Percentiles rank a stretch among this genome's conserved stretches.
Conservation (phyloP, 2,888 invertebrate species). For the Lycocerus yunnanus region DNA sequence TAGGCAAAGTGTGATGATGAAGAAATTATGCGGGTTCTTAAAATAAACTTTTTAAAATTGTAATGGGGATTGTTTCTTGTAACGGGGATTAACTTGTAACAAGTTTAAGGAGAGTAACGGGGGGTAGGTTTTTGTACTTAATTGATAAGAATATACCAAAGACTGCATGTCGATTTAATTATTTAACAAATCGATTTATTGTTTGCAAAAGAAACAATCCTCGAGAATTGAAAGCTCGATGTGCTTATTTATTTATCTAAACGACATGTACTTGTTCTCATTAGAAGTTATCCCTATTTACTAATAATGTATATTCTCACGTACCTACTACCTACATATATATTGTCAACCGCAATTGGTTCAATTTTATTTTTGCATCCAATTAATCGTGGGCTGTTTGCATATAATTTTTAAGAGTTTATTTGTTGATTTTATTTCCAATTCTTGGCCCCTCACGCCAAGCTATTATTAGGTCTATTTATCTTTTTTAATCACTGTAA, state of each 20-base stretch:
- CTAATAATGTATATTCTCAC: constrained; percentile 26
- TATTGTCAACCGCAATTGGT: background rate
- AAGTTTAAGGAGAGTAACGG: constrained; percentile 20
- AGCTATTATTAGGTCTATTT: background rate
- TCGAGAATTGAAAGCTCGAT: constrained; percentile 26
- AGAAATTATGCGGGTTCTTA: constrained; percentile 35
- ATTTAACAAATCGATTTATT: constrained; percentile 28
- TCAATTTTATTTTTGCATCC: background rate
- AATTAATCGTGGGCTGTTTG: background rate
- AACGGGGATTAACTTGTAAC: constrained; percentile 26
- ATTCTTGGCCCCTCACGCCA: background rate
- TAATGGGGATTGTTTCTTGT: constrained; percentile 30
- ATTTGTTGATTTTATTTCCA: background rate
- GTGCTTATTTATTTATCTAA: constrained; percentile 37
- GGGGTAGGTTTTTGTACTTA: constrained; percentile 43
- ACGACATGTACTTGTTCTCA: constrained; percentile 25
- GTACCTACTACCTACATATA: constrained; percentile 1
- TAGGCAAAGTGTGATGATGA: constrained; percentile 15
- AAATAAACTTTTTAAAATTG: constrained; percentile 22
- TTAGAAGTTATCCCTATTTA: constrained; percentile 23
- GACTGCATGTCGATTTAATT: constrained; percentile 37
- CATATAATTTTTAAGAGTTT: background rate
- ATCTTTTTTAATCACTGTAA: background rate
- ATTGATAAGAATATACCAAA: constrained; percentile 45
- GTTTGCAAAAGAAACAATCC: constrained; percentile 32